Evolutionary conservation across 1,140 invertebrate species (phyloP).

Genomic region (Megathymus violae): DNA sequence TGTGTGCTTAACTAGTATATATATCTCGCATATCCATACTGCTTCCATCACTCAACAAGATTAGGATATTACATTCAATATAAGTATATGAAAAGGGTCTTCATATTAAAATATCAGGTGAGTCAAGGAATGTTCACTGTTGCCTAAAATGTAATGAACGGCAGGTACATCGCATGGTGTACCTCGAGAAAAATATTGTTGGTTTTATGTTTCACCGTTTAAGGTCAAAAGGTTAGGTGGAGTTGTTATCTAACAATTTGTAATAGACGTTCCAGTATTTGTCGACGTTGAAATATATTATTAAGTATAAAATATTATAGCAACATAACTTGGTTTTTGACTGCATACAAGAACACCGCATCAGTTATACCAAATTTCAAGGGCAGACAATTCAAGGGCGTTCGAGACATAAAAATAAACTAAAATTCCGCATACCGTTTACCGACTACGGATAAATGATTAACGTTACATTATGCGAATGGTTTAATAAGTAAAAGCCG

Average conservation of each 20-base stretch:
- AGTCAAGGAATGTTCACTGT: constrained; percentile 21
- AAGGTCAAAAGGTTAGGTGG: constrained; percentile 73
- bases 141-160: constrained; percentile 9
- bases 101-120: constrained; percentile 32
- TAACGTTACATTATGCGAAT: constrained; percentile 10
- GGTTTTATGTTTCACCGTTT: constrained; percentile 35
- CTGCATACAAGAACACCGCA: constrained; percentile 40
- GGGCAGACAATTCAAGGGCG: constrained; percentile 72
- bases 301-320: too few species aligned
- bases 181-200: constrained; percentile 11
- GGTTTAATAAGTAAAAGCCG: constrained; percentile 18
- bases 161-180: too few species aligned
- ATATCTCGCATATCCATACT: constrained; percentile 51
- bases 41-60: constrained; percentile 49
- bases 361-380: constrained; percentile 61
- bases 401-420: constrained; percentile 45
- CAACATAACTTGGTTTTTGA: not conserved
- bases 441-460: constrained; percentile 36
- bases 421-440: constrained; percentile 45
- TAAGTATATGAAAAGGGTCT: constrained; percentile 6
- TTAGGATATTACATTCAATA: constrained; percentile 42
- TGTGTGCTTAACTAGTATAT: constrained; percentile 59
- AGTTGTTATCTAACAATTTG: constrained; percentile 66
- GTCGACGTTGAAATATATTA: too few species aligned
- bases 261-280: constrained; percentile 8